phyloP scores from a whole-genome alignment of 2,888 invertebrate genomes.

The Strigamia crassipes region DNA sequence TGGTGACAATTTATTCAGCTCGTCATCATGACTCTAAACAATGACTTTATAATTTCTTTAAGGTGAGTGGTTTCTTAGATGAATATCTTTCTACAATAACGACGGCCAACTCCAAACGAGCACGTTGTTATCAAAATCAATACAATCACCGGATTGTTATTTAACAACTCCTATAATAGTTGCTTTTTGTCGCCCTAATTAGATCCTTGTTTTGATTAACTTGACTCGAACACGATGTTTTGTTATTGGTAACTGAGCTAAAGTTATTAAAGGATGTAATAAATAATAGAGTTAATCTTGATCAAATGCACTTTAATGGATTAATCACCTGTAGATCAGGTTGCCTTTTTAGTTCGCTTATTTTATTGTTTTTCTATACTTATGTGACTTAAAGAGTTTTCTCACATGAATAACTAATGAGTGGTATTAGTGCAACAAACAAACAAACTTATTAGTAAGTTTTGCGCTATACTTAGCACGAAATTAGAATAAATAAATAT shows the following conservation, averaged over 20 bases:
- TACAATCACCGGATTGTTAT: background rate
- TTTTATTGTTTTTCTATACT: background rate
- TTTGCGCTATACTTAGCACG: too few relatives aligned
- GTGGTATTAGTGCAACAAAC: background rate
- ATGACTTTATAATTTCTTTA: background rate
- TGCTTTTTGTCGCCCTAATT: background rate
- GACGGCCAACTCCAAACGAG: background rate
- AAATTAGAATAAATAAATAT: too few relatives aligned
- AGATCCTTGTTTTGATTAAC: background rate
- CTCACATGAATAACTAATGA: background rate
- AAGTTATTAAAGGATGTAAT: background rate
- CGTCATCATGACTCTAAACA: background rate
- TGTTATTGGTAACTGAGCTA: background rate
- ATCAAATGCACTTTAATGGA: background rate
- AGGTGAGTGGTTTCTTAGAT: background rate
- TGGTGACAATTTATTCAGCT: background rate
- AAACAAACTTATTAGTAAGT: too few relatives aligned
- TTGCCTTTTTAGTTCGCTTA: background rate
- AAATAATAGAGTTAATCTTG: background rate
- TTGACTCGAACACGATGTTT: background rate
- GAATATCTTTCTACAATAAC: background rate
- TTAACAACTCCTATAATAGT: background rate
- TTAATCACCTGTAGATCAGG: too few relatives aligned
- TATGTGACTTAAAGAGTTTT: too few relatives aligned
- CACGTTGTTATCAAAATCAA: background rate